Base-by-base conservation (phyloP, 2,888 invertebrate genomes). In the Eupithecia subumbrata region DNA sequence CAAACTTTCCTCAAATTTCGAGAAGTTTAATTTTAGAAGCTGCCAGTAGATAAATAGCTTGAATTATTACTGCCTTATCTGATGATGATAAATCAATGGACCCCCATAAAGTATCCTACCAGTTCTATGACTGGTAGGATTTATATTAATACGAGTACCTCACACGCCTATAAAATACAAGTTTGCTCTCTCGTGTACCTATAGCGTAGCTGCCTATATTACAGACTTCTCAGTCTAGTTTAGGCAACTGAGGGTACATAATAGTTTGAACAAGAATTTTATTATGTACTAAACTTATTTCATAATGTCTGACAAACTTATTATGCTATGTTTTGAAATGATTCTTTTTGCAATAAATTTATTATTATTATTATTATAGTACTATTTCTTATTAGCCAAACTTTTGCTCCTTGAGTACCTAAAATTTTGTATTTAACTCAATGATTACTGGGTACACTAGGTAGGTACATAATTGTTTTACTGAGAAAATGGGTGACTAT, bases 51-150 rank as follows among this genome's bases (percentile, higher is more conserved):
- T 71, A 71, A 60, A 43, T 63, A 11, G 25, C 75, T 68, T 76
- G 52, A 76, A 73, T 76, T 68, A 77, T 73, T 69, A 78, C 72
- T 71, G 70, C 67, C 43, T 78, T 79, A 78, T 78, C 79, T 78
- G 56, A 72, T 67, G 52, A 69, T 72, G 72, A 79, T 81, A 79
- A 78, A 78, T 79, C 72, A 60, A 66, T 71, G 72, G 66, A 64
- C 69, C 68, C 43, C 43, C 43, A 76, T 71, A 40, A 9, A 40
- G 40, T 40, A 40, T 52, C 30, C 45, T 43, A 37, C 52, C 22
- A 63, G 71, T 68, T 52, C 52, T 52, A 52, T 73, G 71, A 69
- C 74, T 67, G 30, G 18, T 25, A 37, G 22, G 70, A 74, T 70
- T 74, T 70, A 40, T 56, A 79, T 81, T 79, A 76, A 34, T 64